A percentile compares a stretch with the other conserved stretches of the same genome.
These are phyloP conservation scores for Papio anubis DNA, from an alignment of 2,113 vertebrate species.

Conservation along the genomic window DNA sequence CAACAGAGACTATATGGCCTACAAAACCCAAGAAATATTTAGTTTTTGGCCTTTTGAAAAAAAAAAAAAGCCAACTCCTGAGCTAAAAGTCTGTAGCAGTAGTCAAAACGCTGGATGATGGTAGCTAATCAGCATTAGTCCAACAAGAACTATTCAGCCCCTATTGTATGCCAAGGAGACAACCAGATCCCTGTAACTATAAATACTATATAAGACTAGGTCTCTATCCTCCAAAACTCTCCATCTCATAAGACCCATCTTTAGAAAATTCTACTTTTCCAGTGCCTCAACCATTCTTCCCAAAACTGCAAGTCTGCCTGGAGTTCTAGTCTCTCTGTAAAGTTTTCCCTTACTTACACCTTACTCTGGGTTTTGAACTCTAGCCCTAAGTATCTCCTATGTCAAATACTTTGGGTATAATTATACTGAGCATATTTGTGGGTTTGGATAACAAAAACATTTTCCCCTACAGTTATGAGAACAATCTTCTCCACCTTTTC, in stretches of 20 bases:
- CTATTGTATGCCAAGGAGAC: neutral
- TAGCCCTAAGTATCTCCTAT: neutral
- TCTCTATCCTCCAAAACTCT: neutral
- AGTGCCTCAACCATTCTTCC: neutral
- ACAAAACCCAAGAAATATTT: neutral
- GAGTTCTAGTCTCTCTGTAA: neutral
- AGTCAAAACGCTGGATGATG: neutral
- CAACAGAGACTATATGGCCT: neutral
- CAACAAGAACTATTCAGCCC: neutral
- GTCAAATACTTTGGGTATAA: neutral
- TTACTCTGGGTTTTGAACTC: neutral
- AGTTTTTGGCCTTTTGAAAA: neutral
- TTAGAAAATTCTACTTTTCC: neutral
- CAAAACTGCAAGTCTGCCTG: neutral
- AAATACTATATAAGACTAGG: neutral
- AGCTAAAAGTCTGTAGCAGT: neutral
- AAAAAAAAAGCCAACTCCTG: too few relatives aligned
- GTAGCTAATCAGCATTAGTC: neutral
- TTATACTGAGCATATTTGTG: neutral
- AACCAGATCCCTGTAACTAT: neutral
- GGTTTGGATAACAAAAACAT: neutral
- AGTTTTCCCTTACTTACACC: neutral
- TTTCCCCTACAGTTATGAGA: neutral
- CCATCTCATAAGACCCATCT: neutral
- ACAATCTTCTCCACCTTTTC: neutral